phyloP scores from a whole-genome alignment of 2,888 invertebrate species.

The Desoria tigrina region DNA sequence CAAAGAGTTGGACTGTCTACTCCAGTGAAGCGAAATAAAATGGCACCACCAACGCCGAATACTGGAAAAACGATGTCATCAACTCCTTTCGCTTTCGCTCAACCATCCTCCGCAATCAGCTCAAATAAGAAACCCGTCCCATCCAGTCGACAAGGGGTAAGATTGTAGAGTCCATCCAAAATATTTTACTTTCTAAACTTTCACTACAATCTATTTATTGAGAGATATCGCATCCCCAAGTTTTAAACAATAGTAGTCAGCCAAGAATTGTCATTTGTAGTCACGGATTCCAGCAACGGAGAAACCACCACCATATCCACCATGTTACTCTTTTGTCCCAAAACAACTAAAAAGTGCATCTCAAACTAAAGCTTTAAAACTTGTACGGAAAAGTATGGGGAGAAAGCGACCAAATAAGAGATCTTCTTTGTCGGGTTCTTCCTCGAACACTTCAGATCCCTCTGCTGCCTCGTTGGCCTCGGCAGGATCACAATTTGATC shows the following conservation, averaged over 20 bases:
- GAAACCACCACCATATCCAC: not conserved
- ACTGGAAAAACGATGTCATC: slow-evolving; percentile 23
- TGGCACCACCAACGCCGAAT: slow-evolving; percentile 23
- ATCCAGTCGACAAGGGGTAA: too few relatives aligned
- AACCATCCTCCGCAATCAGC: too few relatives aligned
- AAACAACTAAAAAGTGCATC: not conserved
- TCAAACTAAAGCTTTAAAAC: slow-evolving; percentile 14
- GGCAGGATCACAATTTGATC: too few relatives aligned
- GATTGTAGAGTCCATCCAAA: too few relatives aligned
- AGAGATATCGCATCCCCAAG: too few relatives aligned
- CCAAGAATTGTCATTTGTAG: too few relatives aligned
- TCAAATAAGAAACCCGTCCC: too few relatives aligned
- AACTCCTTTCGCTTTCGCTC: slow-evolving; percentile 15
- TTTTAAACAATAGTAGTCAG: too few relatives aligned
- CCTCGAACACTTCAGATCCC: slow-evolving; percentile 1
- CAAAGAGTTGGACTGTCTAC: slow-evolving; percentile 15
- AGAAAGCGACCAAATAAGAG: slow-evolving; percentile 15
- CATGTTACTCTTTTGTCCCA: not conserved
- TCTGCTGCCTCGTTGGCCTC: too few relatives aligned
- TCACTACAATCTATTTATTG: too few relatives aligned
- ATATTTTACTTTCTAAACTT: too few relatives aligned
- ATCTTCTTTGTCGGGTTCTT: slow-evolving; percentile 5
- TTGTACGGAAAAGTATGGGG: slow-evolving; percentile 28
- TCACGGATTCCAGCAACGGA: slow-evolving; percentile 2
- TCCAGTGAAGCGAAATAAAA: slow-evolving; percentile 23